A percentile compares a stretch with the other conserved stretches of the same genome.
Evolutionary conservation across 2,113 vertebrate species (phyloP).

Genomic region (Dolichallabes microphthalmus): DNA sequence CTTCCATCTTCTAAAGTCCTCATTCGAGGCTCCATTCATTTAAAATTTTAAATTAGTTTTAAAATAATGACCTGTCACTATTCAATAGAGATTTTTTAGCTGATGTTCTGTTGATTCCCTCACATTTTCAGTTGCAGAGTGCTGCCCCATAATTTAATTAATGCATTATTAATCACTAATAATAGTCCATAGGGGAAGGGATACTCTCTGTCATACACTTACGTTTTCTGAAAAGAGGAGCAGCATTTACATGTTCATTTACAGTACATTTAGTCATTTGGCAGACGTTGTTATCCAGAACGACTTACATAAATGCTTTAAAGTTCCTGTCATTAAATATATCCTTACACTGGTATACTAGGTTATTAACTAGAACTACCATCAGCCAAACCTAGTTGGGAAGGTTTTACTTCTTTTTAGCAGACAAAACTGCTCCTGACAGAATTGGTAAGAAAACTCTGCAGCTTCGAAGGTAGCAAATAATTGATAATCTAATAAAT

Average conservation of each 20-base stretch:
- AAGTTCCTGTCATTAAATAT: no score
- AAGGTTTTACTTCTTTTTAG: no score
- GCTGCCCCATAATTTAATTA: neutral
- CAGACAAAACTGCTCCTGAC: neutral
- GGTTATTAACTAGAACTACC: no score
- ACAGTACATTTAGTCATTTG: no score
- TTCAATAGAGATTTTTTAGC: neutral
- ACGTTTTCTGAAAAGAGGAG: neutral
- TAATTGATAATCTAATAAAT: neutral
- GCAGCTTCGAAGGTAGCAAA: neutral
- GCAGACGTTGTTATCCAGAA: no score
- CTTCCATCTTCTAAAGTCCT: neutral
- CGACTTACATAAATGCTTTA: no score
- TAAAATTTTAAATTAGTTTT: no score
- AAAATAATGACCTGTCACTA: no score
- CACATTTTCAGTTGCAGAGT: neutral
- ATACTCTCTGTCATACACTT: neutral
- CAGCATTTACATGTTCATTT: no score
- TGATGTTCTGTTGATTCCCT: neutral
- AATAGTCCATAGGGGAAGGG: neutral
- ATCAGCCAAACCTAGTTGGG: no score
- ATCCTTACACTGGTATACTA: no score
- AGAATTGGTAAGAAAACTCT: neutral
- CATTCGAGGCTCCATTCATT: no score
- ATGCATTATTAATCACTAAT: neutral